phyloP scores from a whole-genome alignment of 2,888 invertebrate species.

The Drosophila maculinotata region DNA sequence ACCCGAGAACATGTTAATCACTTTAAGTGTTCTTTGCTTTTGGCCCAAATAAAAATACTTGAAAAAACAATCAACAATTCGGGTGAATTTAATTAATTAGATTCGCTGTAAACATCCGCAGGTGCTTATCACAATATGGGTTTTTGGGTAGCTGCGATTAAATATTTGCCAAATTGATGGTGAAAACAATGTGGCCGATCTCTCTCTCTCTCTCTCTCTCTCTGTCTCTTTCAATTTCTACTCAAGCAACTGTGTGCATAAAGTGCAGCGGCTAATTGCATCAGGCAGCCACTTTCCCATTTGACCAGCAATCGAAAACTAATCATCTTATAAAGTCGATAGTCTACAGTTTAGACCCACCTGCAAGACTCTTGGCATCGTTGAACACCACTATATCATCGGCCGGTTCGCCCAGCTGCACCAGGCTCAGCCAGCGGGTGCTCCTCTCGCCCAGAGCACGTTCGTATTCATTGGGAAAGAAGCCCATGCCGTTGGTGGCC shows the following conservation, averaged over 20 bases:
- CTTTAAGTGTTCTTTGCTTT: conserved; percentile 30
- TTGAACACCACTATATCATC: conserved; percentile 76
- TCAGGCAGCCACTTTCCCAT: conserved; percentile 40
- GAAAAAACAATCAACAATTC: conserved; percentile 25
- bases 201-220: conserved; percentile 18
- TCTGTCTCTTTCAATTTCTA: no score
- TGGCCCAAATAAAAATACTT: conserved; percentile 1
- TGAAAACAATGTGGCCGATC: conserved; percentile 31
- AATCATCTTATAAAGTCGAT: no score
- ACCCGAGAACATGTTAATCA: conserved; percentile 34
- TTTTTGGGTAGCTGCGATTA: conserved; percentile 10
- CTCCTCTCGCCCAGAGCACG: conserved; percentile 65
- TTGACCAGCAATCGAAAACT: conserved; percentile 9
- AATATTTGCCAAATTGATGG: conserved; percentile 23
- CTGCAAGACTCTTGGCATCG: conserved; percentile 80
- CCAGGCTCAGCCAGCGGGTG: conserved; percentile 70
- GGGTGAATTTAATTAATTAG: conserved; percentile 55
- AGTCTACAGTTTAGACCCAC: conserved; percentile 58
- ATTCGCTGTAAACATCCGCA: conserved; percentile 61
- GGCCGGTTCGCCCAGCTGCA: conserved; percentile 82
- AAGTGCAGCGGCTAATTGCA: conserved; percentile 40
- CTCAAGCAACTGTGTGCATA: conserved; percentile 32
- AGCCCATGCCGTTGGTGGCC: conserved; percentile 82
- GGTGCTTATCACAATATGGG: conserved; percentile 35
- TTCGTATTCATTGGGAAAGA: conserved; percentile 82